Evolutionary conservation across 1,140 invertebrate species (phyloP).

Genomic region (Lycorma delicatula): DNA sequence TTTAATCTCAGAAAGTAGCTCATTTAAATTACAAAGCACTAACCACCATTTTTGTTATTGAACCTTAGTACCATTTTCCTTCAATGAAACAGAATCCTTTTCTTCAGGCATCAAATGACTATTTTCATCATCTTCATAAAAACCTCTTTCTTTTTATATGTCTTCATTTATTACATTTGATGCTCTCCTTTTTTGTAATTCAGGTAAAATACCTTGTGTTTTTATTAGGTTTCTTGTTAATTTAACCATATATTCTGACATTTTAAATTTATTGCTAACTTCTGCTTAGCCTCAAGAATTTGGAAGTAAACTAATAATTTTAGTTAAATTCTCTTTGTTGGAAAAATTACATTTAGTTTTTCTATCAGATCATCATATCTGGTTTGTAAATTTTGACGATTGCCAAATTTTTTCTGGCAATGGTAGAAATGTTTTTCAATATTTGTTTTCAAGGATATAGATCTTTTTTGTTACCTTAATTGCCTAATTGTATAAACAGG

Average conservation of each 20-base stretch:
- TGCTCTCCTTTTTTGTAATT: constrained; percentile 4
- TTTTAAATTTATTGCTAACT: constrained; percentile 14
- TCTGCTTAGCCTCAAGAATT: not conserved
- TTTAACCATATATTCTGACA: constrained; percentile 12
- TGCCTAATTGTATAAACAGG: constrained; percentile 7
- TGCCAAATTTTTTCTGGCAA: constrained; percentile 7
- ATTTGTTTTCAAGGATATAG: constrained; percentile 5
- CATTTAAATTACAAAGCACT: constrained; percentile 18
- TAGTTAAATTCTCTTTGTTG: constrained; percentile 15
- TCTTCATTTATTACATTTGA: not conserved
- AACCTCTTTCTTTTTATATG: constrained; percentile 8
- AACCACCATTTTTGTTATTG: constrained; percentile 22
- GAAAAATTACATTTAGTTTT: constrained; percentile 13
- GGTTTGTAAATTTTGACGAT: not conserved
- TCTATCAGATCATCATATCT: constrained; percentile 10
- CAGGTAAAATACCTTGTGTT: constrained; percentile 14
- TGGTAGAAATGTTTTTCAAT: constrained; percentile 3
- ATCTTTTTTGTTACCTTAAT: constrained; percentile 11
- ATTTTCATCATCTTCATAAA: constrained; percentile 8
- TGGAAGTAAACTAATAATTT: constrained; percentile 17
- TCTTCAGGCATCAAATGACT: constrained; percentile 10
- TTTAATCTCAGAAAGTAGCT: constrained; percentile 18
- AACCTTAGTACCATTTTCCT: constrained; percentile 5
- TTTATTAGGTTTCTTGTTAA: constrained; percentile 7
- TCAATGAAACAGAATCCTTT: constrained; percentile 21